Evolutionary conservation across 2,888 invertebrate species (phyloP).

Genomic region (Eulithis testata): DNA sequence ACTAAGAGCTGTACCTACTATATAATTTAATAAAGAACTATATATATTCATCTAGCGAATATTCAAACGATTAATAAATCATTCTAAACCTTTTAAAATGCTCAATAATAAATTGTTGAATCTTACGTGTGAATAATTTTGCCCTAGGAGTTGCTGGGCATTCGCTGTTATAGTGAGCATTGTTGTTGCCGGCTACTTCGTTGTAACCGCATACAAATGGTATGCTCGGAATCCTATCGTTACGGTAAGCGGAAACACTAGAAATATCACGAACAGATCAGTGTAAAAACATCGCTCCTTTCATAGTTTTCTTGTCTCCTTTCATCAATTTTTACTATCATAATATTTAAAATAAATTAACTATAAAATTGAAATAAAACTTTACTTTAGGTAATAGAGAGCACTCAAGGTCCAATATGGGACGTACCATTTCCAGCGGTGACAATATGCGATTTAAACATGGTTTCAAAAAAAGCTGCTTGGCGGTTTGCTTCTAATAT

Average conservation of each 20-base stretch:
- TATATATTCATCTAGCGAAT: no score
- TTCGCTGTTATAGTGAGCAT: constrained; percentile 82
- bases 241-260: constrained; percentile 73
- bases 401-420: constrained; percentile 87
- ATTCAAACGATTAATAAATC: no score
- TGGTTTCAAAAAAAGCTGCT: constrained; percentile 80
- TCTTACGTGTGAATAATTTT: constrained; percentile 17
- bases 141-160: constrained; percentile 83
- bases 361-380: no score
- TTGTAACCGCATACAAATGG: constrained; percentile 85
- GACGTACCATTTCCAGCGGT: constrained; percentile 87
- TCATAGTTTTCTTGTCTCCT: no score
- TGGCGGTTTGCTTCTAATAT: constrained; percentile 70
- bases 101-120: neutral
- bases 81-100: no score
- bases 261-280: no score
- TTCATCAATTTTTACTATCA: no score
- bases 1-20: no score
- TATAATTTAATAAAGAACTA: no score
- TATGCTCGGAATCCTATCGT: constrained; percentile 85
- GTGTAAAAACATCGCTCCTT: no score
- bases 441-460: constrained; percentile 86
- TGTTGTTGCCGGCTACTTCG: constrained; percentile 81
- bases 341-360: no score
- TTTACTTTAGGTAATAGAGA: constrained; percentile 76